Evolutionary conservation across 1,140 invertebrate genomes (phyloP).

Genomic region (Watersipora subatra): DNA sequence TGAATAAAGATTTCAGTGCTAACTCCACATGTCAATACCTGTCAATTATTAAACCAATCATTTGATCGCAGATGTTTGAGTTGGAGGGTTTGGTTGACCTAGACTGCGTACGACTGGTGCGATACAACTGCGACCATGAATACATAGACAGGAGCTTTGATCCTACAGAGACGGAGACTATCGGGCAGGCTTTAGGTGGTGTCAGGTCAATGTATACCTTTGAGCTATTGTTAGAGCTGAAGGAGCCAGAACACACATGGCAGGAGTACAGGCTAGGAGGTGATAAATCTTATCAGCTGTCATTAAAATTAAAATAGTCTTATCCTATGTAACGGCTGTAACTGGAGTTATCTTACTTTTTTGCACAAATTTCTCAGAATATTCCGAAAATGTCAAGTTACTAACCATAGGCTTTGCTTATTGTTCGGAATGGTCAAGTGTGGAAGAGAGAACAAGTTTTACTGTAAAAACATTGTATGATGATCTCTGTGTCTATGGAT

Average conservation of each 20-base stretch:
- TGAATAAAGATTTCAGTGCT: too few species aligned
- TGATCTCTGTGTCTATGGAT: too few species aligned
- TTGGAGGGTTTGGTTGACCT: constrained; percentile 48
- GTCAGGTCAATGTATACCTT: constrained; percentile 41
- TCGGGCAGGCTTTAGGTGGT: constrained; percentile 37
- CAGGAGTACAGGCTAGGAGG: constrained; percentile 52
- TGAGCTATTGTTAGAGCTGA: constrained; percentile 57
- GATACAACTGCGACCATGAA: constrained; percentile 53
- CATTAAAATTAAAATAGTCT: constrained; percentile 6
- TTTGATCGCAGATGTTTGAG: constrained; percentile 44
- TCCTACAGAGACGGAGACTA: constrained; percentile 40
- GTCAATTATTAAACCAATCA: too few species aligned
- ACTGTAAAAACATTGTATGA: too few species aligned
- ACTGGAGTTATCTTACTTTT: too few species aligned
- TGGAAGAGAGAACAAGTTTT: too few species aligned
- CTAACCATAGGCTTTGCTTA: too few species aligned
- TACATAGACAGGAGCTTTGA: constrained; percentile 57
- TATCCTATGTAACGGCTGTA: too few species aligned
- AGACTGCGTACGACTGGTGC: constrained; percentile 58
- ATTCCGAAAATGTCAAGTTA: too few species aligned
- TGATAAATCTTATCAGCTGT: constrained; percentile 13
- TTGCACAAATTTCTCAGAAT: too few species aligned
- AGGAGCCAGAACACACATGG: constrained; percentile 50
- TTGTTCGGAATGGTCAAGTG: too few species aligned
- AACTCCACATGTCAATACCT: too few species aligned